Evolutionary conservation across 2,113 vertebrate genomes (phyloP).

Genomic region (Columba livia): DNA sequence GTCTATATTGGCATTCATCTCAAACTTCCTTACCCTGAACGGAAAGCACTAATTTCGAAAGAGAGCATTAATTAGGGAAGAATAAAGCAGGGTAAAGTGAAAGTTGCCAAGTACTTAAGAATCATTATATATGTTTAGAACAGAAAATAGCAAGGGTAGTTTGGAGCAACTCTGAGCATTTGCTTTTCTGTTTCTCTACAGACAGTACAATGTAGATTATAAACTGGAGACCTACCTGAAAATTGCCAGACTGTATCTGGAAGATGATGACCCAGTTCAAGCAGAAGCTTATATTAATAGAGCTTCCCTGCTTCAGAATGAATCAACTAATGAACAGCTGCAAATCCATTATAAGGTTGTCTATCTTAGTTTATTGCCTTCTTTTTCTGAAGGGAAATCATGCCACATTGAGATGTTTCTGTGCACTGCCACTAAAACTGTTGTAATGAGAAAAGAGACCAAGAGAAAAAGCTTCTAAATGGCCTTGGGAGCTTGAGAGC

Average conservation of each 20-base stretch:
- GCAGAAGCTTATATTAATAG: conserved; percentile 98
- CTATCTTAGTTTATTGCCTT: not conserved
- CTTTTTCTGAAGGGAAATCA: not conserved
- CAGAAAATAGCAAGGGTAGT: not conserved
- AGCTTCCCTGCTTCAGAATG: conserved; percentile 96
- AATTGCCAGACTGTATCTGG: conserved; percentile 94
- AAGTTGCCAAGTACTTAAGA: not conserved
- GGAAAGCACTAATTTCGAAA: not conserved
- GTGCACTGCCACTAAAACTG: not conserved
- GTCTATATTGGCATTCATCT: not conserved
- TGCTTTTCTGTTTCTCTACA: conserved; percentile 55
- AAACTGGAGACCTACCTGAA: conserved; percentile 98
- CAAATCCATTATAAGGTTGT: conserved; percentile 97
- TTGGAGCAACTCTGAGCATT: not conserved
- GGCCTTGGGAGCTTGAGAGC: not conserved
- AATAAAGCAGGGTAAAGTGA: not conserved
- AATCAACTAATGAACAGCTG: conserved; percentile 96
- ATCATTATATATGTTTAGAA: not conserved
- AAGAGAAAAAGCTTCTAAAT: not conserved
- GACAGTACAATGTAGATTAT: conserved; percentile 98
- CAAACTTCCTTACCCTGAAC: not conserved
- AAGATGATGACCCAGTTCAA: conserved; percentile 97
- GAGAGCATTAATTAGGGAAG: not conserved
- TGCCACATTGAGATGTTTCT: not conserved
- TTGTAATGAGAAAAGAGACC: not conserved